Base-by-base conservation (phyloP, 2,888 invertebrate genomes). In the Drosophila diplacantha region DNA sequence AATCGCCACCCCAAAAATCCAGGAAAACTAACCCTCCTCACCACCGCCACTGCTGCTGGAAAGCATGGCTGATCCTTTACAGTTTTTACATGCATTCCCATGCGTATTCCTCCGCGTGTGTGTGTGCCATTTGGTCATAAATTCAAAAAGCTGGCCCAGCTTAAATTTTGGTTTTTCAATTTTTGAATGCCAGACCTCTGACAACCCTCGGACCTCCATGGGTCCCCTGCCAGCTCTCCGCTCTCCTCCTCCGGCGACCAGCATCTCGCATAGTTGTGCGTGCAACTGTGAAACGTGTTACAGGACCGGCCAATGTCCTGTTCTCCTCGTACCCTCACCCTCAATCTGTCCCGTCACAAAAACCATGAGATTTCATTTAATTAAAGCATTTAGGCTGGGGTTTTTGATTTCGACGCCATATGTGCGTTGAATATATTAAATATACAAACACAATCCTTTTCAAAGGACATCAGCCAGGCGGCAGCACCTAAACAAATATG, bases 91-190 rank as follows among this genome's bases (percentile, higher is more conserved):
- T 66, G 69, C 71, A 77, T 80, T 80, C 81, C 81, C 78, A 71
- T 75, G 78, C 77, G 77, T 80, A 77, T 76, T 76, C 61, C 59
- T 18, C 31, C 12, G 16, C 35, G 24, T 37, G 37, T 35, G 20
- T 50, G 47, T 55, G 49, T 74, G 71, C 65, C 76, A 74, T 72
- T 75, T 78, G 81, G 81, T 78, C 79, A 79, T 81, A 81, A 81
- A 79, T 81, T 75, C 81, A 75, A 73, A 81, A 79, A 79, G 75
- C 81, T 81, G 75, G 71, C 79, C 76, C 49, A 73, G 80, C 81
- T 80, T 80, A 80, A 81, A 80, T 80, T 79, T 80, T 79, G 79
- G 79, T 80, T 80, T 80, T 80, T 80, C 80, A 80, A 80, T 80
- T 80, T 81, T 80, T 79, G 80, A 79, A 78, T 79, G 71, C 65